phyloP scores from a whole-genome alignment of 2,797 vertebrate species.

The Euthynnus affinis region DNA sequence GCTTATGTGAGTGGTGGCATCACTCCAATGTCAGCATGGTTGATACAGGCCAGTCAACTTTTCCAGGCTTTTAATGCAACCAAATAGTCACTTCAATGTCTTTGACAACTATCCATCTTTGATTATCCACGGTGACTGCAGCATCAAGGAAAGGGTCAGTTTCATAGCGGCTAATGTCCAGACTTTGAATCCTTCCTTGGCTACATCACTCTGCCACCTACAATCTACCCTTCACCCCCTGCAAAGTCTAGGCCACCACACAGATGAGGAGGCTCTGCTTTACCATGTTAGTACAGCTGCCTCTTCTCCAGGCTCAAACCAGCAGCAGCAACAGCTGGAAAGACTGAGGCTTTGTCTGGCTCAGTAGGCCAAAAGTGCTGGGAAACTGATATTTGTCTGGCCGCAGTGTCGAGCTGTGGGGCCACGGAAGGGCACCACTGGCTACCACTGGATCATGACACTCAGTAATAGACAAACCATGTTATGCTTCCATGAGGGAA shows the following conservation, averaged over 20 bases:
- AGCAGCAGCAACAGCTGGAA: constrained; percentile 82
- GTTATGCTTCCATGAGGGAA: constrained; percentile 41
- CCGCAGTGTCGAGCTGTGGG: constrained; percentile 49
- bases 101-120: constrained; percentile 33
- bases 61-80: constrained; percentile 38
- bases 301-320: constrained; percentile 69
- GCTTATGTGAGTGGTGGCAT: constrained; percentile 39
- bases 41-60: constrained; percentile 27
- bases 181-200: constrained; percentile 36
- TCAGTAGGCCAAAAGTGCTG: constrained; percentile 67
- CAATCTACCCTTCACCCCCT: constrained; percentile 38
- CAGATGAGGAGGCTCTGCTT: constrained; percentile 64
- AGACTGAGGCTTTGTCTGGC: constrained; percentile 77
- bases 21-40: constrained; percentile 39
- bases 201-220: constrained; percentile 34
- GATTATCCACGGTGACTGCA: constrained; percentile 30
- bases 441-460: constrained; percentile 58
- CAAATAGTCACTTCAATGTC: constrained; percentile 31
- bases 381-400: constrained; percentile 79
- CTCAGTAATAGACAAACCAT: constrained; percentile 36
- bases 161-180: constrained; percentile 30
- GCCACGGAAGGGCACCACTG: constrained; percentile 56
- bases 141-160: constrained; percentile 18
- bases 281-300: constrained; percentile 85
- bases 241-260: constrained; percentile 52